Percentiles rank a stretch among this genome's conserved stretches.
Conservation (phyloP, 2,888 invertebrate genomes). For the Tanypteryx hageni region DNA sequence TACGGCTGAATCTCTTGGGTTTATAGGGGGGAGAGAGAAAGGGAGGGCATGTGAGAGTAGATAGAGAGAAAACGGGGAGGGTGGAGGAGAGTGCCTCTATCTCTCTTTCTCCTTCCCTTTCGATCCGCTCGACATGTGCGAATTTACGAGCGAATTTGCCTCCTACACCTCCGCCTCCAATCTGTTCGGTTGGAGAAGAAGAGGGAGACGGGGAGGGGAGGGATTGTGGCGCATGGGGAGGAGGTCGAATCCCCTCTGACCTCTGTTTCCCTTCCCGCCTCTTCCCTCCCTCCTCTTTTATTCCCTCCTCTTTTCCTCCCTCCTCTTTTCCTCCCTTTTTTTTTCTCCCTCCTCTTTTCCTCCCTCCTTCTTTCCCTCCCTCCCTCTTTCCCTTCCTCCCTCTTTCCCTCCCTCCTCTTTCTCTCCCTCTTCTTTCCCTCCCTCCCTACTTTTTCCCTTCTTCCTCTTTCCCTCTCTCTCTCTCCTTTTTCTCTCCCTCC, state of each 20-base stretch:
- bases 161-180: conserved; percentile 34
- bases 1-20: background rate
- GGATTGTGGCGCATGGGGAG: too few species aligned
- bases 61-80: too few species aligned
- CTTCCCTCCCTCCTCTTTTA: background rate
- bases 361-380: background rate
- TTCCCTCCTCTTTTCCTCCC: background rate
- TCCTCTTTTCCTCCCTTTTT: background rate
- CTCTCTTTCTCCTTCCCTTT: background rate
- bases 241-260: too few species aligned
- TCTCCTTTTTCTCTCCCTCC: background rate
- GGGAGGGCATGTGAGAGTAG: background rate
- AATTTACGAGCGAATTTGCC: conserved; percentile 29
- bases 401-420: background rate
- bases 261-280: background rate
- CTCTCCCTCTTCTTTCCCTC: background rate
- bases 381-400: background rate
- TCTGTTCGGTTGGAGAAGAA: background rate
- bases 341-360: background rate
- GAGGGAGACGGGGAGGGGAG: background rate
- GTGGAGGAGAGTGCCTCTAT: too few species aligned
- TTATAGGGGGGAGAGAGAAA: background rate
- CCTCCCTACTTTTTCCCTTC: background rate
- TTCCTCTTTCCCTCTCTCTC: background rate
- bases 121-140: background rate